Evolutionary conservation across 2,113 vertebrate species (phyloP).

Genomic region (Tragelaphus scriptus): DNA sequence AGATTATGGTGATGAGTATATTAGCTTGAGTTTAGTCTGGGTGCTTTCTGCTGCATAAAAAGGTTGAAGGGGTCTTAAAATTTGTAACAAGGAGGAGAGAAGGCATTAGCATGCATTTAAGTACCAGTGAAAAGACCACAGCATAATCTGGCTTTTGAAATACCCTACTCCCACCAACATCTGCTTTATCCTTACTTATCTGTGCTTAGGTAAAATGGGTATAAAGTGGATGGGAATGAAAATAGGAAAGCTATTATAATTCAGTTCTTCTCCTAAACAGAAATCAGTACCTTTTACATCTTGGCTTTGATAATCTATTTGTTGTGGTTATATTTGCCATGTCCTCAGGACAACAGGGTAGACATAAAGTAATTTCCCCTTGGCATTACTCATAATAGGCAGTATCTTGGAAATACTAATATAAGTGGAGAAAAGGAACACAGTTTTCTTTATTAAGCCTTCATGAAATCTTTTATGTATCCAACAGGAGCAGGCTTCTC

Average conservation of each 20-base stretch:
- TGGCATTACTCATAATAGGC: slow-evolving; percentile 43
- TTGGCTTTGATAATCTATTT: slow-evolving; percentile 20
- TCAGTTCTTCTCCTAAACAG: neutral
- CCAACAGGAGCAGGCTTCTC: slow-evolving; percentile 62
- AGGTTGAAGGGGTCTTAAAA: neutral
- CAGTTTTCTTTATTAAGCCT: slow-evolving; percentile 67
- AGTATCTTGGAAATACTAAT: slow-evolving; percentile 58
- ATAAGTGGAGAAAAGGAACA: slow-evolving; percentile 40
- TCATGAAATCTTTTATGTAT: slow-evolving; percentile 68
- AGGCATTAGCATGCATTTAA: neutral
- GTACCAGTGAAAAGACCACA: neutral
- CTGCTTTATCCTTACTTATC: neutral
- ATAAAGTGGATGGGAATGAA: slow-evolving; percentile 34
- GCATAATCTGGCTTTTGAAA: neutral
- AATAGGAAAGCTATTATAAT: slow-evolving; percentile 28
- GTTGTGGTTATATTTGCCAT: neutral
- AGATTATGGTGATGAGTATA: neutral
- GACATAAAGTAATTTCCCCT: slow-evolving; percentile 38
- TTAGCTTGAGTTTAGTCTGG: neutral
- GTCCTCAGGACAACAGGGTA: neutral
- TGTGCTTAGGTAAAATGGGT: neutral
- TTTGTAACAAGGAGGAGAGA: neutral
- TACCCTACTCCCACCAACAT: neutral
- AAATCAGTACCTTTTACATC: slow-evolving; percentile 33
- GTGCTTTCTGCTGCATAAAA: neutral